Evolutionary conservation across 2,888 invertebrate species (phyloP).

Genomic region (Nemurella pictetii): DNA sequence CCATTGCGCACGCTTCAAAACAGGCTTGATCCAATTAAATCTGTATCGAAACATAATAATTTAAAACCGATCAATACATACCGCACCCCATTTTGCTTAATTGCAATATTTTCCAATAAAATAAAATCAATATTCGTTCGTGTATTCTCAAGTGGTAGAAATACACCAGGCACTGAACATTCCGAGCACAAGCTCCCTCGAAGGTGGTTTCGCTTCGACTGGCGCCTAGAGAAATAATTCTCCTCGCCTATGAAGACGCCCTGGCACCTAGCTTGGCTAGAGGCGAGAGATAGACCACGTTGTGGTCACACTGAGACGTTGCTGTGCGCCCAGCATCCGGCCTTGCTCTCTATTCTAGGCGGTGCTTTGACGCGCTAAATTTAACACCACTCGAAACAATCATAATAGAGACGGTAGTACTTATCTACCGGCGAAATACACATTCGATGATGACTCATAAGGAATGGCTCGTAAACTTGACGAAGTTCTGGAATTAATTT

Average conservation of each 20-base stretch:
- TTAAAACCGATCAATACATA: neutral
- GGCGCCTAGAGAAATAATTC: neutral
- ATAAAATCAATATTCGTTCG: neutral
- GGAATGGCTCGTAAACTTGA: neutral
- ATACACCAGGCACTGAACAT: neutral
- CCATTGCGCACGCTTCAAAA: neutral
- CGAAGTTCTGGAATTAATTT: too few species aligned
- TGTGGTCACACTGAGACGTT: neutral
- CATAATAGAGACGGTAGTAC: neutral
- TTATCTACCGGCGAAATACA: neutral
- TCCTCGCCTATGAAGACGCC: neutral
- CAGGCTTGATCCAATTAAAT: neutral
- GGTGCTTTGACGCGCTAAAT: conserved; percentile 7
- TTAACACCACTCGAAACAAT: neutral
- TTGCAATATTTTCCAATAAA: neutral
- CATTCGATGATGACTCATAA: neutral
- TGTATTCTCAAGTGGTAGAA: neutral
- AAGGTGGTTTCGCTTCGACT: neutral
- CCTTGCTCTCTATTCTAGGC: conserved; percentile 17
- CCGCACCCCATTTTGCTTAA: conserved; percentile 13
- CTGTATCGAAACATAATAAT: too few species aligned
- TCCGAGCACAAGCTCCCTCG: neutral
- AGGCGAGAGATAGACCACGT: too few species aligned
- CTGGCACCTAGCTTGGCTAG: too few species aligned
- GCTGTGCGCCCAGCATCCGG: neutral